Base-by-base conservation (phyloP, 2,888 invertebrate genomes). In the Andrena bucephala region DNA sequence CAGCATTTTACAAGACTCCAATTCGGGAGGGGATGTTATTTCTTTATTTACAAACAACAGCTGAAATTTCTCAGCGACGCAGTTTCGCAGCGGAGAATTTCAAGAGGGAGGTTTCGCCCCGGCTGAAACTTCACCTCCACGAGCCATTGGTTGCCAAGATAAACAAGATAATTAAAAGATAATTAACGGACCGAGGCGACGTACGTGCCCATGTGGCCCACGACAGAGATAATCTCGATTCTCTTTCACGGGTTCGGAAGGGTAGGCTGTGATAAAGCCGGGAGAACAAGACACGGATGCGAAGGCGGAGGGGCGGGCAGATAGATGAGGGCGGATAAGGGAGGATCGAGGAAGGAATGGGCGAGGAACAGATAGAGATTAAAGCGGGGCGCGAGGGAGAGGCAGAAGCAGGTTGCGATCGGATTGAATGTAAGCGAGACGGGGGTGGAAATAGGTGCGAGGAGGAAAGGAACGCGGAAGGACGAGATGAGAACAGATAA, bases 101-200 rank as follows among this genome's bases (percentile, higher is more conserved):
- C 65, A 68, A 79, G 68, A 52, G 68, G 65, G 50, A 57, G 81
- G 81, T 76, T 66, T 16, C 54, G 63, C 33, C n/a, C 20, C 8
- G 48, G 31, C 48, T 16, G 65, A 24, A 52, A 16, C 24, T 10
- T 16, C 33, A 10, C 33, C 54, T 31, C 69, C 50, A 13, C 54
- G 29, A 24, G 52, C 62, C 70, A 59, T 57, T 48, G 80, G 70
- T 63, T 76, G 89, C 90, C 88, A 90, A 92, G 92, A 93, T 92
- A 93, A 92, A 92, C 91, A 90, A 93, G 92, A 92, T 91, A 91
- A 92, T 93, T 91, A 92, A 93, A 93, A 92, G 92, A 91, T 93
- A 92, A 93, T 92, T 91, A 92, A 91, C 90, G 84, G 89, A 91
- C 90, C 89, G 85, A 83, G 84, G 84, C 69, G 73, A 70, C 79